Evolutionary conservation across 2,113 vertebrate genomes (phyloP).

Genomic region (Tenebrosternarchus preto): DNA sequence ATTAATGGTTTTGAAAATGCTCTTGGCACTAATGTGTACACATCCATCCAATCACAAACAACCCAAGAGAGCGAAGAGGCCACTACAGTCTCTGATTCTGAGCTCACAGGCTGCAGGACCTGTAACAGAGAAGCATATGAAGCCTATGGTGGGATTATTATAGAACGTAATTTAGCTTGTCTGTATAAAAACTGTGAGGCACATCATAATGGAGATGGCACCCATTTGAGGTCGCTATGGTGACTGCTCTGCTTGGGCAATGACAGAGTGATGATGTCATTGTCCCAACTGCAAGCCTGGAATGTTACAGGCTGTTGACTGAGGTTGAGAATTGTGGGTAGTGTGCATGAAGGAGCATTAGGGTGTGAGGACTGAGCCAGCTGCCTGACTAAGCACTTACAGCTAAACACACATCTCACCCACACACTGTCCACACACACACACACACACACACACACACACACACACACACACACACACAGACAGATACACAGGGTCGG

Average conservation of each 20-base stretch:
- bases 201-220: constrained; percentile 14
- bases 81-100: background rate
- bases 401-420: constrained; percentile 51
- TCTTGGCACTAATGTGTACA: constrained; percentile 39
- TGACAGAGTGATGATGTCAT: constrained; percentile 61
- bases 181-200: constrained; percentile 15
- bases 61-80: background rate
- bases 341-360: constrained; percentile 55
- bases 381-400: constrained; percentile 42
- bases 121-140: background rate
- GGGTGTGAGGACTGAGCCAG: constrained; percentile 43
- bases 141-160: background rate
- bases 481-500: background rate
- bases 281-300: constrained; percentile 44
- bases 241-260: background rate
- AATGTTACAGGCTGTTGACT: constrained; percentile 72
- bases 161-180: background rate
- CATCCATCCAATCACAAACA: constrained; percentile 30
- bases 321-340: constrained; percentile 65
- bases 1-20: constrained; percentile 26
- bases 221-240: constrained; percentile 23
- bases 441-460: constrained; percentile 16
- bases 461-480: constrained; percentile 6
- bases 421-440: constrained; percentile 35
- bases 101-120: constrained; percentile 5